Base-by-base conservation (phyloP, 2,113 vertebrate genomes). In the Leptobrachium leishanense region DNA sequence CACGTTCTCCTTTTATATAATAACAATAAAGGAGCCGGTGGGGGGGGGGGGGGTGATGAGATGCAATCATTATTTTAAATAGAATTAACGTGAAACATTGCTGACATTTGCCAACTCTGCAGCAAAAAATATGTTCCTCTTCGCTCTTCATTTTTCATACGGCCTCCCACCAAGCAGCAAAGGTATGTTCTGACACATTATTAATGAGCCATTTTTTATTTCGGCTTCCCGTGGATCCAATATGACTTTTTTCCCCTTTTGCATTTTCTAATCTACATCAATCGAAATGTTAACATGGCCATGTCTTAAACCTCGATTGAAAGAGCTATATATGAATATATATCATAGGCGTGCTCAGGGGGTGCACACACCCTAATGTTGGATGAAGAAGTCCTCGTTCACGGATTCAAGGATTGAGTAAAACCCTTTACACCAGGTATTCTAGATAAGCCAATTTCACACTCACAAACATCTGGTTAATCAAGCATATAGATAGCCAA, bases 91-190 rank as follows among this genome's bases (percentile, higher is more conserved):
- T n/a, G 57, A 74, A 59, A 20, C 72, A 44, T 63, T 7, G 46
- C n/a, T 74, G 72, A 57, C 72, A 74, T 74, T 74, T 74, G 65
- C 59, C 72, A 63, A 31, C 72, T 15, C 72, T 63, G 72, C 72
- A 3, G 72, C 43, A n/a, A 44, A 63, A 31, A 74, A 74, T 63
- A 63, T 63, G 55, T 62, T 74, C 72, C 72, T 15, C 31, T 59
- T 64, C 72, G n/a, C 57, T 59, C 41, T 62, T 15, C 72, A 74
- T 74, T 74, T 74, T 74, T 74, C 55, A 74, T 63, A 43, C 57
- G 15, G 57, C 57, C 57, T 74, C 72, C 72, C 63, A 40, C 55
- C 57, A 74, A 42, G 72, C 13, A 44, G 55, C 12, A 42, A 63
- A 57, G 59, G 57, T 31, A 59, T 11, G 40, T 59, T 44, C 41